Evolutionary conservation across 1,140 invertebrate species (phyloP).

Genomic region (Hylyphantes graminicola): DNA sequence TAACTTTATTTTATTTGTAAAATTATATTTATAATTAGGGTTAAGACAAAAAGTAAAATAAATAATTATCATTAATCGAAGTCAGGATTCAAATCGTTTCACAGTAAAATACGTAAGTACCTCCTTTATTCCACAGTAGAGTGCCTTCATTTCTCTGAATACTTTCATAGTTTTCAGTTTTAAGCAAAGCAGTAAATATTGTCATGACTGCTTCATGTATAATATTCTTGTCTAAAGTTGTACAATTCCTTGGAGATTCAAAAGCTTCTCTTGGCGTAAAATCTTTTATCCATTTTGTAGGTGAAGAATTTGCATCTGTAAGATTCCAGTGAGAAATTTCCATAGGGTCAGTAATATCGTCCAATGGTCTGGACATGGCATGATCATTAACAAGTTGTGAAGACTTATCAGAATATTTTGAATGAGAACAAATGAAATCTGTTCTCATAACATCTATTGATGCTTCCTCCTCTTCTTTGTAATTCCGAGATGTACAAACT

Average conservation of each 20-base stretch:
- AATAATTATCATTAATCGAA: no score
- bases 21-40: neutral
- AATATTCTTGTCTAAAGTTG: conserved; percentile 78
- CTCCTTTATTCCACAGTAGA: conserved; percentile 76
- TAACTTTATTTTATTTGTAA: neutral
- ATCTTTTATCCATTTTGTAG: conserved; percentile 61
- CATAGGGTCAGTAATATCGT: neutral
- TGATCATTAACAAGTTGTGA: neutral
- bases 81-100: neutral
- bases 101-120: conserved; percentile 63
- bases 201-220: conserved; percentile 75
- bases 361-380: neutral
- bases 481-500: conserved; percentile 75
- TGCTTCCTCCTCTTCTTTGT: conserved; percentile 61
- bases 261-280: conserved; percentile 76
- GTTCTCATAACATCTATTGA: conserved; percentile 62
- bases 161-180: conserved; percentile 67
- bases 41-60: conserved; percentile 8
- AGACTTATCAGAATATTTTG: conserved; percentile 1
- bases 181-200: conserved; percentile 73
- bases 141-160: conserved; percentile 63
- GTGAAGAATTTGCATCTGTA: neutral
- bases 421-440: conserved; percentile 40
- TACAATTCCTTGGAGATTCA: conserved; percentile 87
- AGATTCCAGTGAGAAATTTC: neutral